These are phyloP conservation scores for Diplodus puntazzo DNA, from an alignment of 2,797 vertebrate species.

Conservation along the genomic window DNA sequence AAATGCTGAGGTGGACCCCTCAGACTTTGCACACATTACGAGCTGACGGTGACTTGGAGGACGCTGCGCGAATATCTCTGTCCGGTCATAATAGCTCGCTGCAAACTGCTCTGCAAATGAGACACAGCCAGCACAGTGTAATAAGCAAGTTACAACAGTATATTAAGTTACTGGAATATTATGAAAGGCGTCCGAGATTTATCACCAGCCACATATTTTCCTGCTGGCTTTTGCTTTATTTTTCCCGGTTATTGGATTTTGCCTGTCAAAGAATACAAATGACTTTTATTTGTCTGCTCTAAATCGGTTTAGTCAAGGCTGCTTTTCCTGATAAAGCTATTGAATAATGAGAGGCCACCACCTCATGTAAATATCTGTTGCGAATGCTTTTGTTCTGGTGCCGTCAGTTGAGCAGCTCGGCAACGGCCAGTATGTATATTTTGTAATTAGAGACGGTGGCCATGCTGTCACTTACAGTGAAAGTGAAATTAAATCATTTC, in stretches of 20 bases:
- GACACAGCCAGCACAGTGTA: constrained; percentile 14
- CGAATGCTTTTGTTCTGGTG: constrained; percentile 51
- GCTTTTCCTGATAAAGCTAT: constrained; percentile 55
- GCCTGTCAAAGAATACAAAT: constrained; percentile 59
- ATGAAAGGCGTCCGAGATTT: constrained; percentile 43
- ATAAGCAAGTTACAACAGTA: constrained; percentile 30
- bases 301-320: constrained; percentile 62
- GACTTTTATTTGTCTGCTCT: constrained; percentile 51
- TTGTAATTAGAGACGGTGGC: constrained; percentile 44
- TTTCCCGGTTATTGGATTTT: constrained; percentile 62
- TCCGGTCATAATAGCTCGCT: not conserved
- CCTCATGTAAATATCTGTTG: constrained; percentile 49
- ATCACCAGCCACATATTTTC: constrained; percentile 58
- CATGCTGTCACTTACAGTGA: constrained; percentile 36
- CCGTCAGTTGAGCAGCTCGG: constrained; percentile 15
- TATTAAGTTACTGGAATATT: constrained; percentile 53
- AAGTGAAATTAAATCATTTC: constrained; percentile 25
- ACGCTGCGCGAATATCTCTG: not conserved
- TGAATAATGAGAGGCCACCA: constrained; percentile 50
- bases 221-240: constrained; percentile 47
- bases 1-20: not conserved
- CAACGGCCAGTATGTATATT: constrained; percentile 9
- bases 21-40: not conserved
- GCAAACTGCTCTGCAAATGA: constrained; percentile 32
- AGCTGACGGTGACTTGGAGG: constrained; percentile 3